Evolutionary conservation across 2,888 invertebrate genomes (phyloP), one percentile per base, ranked within the genome.

Genomic region (Troglohyphantes excavatus): DNA sequence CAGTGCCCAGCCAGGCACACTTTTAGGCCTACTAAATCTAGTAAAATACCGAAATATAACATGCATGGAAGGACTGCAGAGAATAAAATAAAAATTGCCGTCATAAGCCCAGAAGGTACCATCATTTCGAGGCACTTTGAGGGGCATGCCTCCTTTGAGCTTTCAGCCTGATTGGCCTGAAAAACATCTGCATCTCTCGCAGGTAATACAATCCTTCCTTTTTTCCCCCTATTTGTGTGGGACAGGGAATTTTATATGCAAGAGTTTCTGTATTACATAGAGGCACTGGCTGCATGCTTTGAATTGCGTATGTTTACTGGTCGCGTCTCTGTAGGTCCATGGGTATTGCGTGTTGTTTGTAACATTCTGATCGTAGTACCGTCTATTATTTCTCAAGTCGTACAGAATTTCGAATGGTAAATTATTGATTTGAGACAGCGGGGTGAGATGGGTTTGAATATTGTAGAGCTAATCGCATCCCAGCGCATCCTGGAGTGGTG

Each of bases 131-230:
- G 13, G 17, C 53, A 53, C 13, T 53, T n/a, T n/a, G 17, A 53
- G 17, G 53, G 53, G n/a, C 53, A 9, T 13, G 9, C 39, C n/a
- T 53, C 53, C 53, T 53, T 53, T 53, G 53, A n/a, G 79, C 79
- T 79, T 79, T 79, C 79, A 79, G 27, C n/a, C 79, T 67, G 79
- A 79, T 79, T 79, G 79, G 79, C 43, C 79, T 5, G 65, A 33
- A 67, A 43, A 65, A 79, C 79, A 79, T 79, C 79, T 79, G 79
- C 67, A 79, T 79, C 46, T 65, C 43, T 26, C 23, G 1, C 43
- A 26, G 23, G 33, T 46, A 79, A 67, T 79, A 67, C 26, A 61
- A 59, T 75, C n/a, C 59, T 59, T 46, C 59, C 59, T n/a, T n/a
- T n/a, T n/a, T n/a, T n/a, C 59, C 59, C n/a, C n/a, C 9, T 23